These are phyloP conservation scores for Tethea ocularis DNA, from an alignment of 2,888 invertebrate species.

Conservation along the genomic window DNA sequence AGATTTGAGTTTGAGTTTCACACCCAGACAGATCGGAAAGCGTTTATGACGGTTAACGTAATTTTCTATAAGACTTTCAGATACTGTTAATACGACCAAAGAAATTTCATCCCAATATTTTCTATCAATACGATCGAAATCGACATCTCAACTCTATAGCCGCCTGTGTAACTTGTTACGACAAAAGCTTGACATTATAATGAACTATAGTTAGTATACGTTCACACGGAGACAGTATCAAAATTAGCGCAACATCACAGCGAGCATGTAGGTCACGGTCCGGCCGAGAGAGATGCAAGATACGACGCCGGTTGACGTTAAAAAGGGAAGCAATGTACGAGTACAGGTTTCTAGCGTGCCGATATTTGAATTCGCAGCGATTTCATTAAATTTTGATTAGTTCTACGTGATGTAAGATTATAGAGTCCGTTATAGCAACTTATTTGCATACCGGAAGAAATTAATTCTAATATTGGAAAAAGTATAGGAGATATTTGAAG, in stretches of 20 bases:
- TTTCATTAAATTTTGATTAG: constrained; percentile 3
- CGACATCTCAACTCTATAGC: neutral
- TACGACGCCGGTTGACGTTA: constrained; percentile 17
- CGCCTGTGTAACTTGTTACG: neutral
- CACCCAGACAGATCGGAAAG: no score
- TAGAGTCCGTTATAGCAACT: neutral
- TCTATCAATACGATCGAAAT: no score
- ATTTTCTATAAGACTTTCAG: no score
- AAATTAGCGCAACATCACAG: constrained; percentile 64
- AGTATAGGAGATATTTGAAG: neutral
- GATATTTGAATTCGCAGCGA: constrained; percentile 20
- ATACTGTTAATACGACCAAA: no score
- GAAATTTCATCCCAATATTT: no score
- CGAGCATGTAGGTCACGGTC: constrained; percentile 72
- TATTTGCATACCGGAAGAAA: neutral
- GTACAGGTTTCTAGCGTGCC: constrained; percentile 28
- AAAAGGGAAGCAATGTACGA: constrained; percentile 33
- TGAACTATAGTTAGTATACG: neutral
- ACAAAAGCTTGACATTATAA: neutral
- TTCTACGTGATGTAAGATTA: neutral
- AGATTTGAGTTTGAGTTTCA: no score
- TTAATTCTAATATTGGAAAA: neutral
- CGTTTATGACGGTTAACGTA: no score
- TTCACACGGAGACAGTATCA: constrained; percentile 44
- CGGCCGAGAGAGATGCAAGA: constrained; percentile 38